These are phyloP conservation scores for Brachionichthys hirsutus DNA, from an alignment of 2,113 vertebrate species.

Conservation along the genomic window DNA sequence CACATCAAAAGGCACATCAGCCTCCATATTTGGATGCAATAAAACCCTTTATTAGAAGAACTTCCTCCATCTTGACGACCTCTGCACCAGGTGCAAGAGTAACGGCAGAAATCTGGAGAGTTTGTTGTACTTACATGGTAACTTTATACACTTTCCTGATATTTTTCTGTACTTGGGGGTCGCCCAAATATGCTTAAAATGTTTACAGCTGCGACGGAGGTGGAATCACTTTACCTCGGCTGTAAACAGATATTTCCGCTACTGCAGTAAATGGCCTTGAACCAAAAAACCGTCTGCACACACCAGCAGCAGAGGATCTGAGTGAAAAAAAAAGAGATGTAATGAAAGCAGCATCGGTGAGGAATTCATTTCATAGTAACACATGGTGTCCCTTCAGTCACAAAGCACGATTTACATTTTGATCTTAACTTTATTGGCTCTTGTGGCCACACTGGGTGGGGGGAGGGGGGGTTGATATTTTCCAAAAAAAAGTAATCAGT, in stretches of 20 bases:
- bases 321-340: neutral
- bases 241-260: conserved; percentile 66
- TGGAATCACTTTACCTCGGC: conserved; percentile 38
- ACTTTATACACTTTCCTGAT: conserved; percentile 20
- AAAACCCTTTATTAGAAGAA: conserved; percentile 16
- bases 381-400: conserved; percentile 54
- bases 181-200: conserved; percentile 39
- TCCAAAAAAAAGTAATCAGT: conserved; percentile 40
- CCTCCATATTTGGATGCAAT: conserved; percentile 30
- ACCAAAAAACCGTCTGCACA: conserved; percentile 17
- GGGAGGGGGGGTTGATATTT: conserved; percentile 46
- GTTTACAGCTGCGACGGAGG: conserved; percentile 52
- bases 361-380: conserved; percentile 32
- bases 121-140: conserved; percentile 26
- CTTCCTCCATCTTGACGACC: conserved; percentile 7
- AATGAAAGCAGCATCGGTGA: conserved; percentile 27
- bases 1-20: conserved; percentile 19
- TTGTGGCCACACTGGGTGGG: conserved; percentile 10
- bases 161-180: neutral
- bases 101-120: neutral
- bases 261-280: conserved; percentile 31
- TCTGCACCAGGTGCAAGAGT: neutral
- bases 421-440: too few species aligned
- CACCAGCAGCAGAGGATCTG: conserved; percentile 13
- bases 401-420: conserved; percentile 15